Evolutionary conservation across 2,797 vertebrate genomes (phyloP).

Genomic region (Loriculus beryllinus): DNA sequence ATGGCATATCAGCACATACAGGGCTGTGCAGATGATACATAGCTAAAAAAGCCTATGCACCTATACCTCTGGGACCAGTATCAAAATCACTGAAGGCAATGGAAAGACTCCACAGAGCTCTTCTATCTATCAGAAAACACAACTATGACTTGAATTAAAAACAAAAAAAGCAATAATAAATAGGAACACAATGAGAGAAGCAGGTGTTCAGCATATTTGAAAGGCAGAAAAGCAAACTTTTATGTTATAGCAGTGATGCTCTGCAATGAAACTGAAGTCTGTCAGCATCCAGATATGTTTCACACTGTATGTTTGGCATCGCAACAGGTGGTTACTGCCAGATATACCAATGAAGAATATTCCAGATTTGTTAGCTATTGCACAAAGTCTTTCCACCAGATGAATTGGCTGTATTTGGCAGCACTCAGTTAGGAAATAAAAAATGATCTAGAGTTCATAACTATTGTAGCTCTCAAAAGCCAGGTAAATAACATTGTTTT

Average conservation of each 20-base stretch:
- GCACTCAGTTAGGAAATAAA: conserved; percentile 49
- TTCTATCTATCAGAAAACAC: conserved; percentile 1
- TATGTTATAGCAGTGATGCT: conserved; percentile 41
- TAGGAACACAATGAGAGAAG: conserved; percentile 30
- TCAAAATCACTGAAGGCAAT: neutral
- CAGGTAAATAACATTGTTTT: conserved; percentile 54
- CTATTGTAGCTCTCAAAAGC: conserved; percentile 45
- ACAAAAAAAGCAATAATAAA: conserved; percentile 24
- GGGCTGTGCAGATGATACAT: neutral
- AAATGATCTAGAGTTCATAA: conserved; percentile 55
- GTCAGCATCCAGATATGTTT: conserved; percentile 66
- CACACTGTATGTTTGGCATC: conserved; percentile 59
- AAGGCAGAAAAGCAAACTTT: conserved; percentile 62
- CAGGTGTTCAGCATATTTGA: conserved; percentile 56
- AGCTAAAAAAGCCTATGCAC: neutral
- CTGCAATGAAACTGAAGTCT: conserved; percentile 55
- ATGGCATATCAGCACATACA: neutral
- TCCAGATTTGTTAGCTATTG: conserved; percentile 53
- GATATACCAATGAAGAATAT: conserved; percentile 55
- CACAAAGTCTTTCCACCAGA: conserved; percentile 42
- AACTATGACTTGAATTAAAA: conserved; percentile 10
- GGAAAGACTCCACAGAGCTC: conserved; percentile 15
- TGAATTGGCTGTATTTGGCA: conserved; percentile 60
- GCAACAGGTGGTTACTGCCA: conserved; percentile 58
- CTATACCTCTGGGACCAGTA: neutral